phyloP scores from a whole-genome alignment of 2,888 invertebrate species.

The Drosophila macrospina region DNA sequence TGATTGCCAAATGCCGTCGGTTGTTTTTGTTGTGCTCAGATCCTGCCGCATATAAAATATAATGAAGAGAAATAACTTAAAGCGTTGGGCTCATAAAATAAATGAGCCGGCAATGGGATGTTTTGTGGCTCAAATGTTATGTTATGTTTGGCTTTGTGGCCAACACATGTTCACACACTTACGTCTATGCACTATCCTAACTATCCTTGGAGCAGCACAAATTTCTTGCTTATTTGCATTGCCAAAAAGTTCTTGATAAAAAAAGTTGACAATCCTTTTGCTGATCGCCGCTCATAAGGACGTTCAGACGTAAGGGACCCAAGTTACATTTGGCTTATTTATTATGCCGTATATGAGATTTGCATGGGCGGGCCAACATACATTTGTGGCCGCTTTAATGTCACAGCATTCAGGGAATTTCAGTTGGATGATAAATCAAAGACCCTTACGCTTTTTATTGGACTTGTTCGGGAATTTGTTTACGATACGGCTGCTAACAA shows the following conservation, averaged over 20 bases:
- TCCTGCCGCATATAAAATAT: conserved; percentile 68
- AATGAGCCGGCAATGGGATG: conserved; percentile 72
- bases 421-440: conserved; percentile 69
- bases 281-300: conserved; percentile 22
- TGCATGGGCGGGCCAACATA: conserved; percentile 37
- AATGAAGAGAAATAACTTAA: conserved; percentile 80
- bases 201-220: conserved; percentile 29
- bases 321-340: conserved; percentile 61
- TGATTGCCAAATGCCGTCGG: conserved; percentile 71
- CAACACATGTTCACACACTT: conserved; percentile 48
- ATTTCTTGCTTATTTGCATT: conserved; percentile 74
- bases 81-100: conserved; percentile 75
- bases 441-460: conserved; percentile 72
- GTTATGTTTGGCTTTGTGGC: conserved; percentile 38
- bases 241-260: conserved; percentile 45
- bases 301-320: conserved; percentile 28
- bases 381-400: conserved; percentile 66
- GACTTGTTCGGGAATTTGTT: conserved; percentile 74
- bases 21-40: conserved; percentile 19
- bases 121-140: conserved; percentile 64
- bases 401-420: conserved; percentile 58
- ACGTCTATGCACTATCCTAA: conserved; percentile 4
- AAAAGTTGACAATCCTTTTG: conserved; percentile 57
- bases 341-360: conserved; percentile 59
- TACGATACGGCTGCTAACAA: conserved; percentile 49